Evolutionary conservation across 1,140 invertebrate genomes (phyloP), one percentile per base, ranked within the genome.

Genomic region (Carcinoscorpius rotundicauda): DNA sequence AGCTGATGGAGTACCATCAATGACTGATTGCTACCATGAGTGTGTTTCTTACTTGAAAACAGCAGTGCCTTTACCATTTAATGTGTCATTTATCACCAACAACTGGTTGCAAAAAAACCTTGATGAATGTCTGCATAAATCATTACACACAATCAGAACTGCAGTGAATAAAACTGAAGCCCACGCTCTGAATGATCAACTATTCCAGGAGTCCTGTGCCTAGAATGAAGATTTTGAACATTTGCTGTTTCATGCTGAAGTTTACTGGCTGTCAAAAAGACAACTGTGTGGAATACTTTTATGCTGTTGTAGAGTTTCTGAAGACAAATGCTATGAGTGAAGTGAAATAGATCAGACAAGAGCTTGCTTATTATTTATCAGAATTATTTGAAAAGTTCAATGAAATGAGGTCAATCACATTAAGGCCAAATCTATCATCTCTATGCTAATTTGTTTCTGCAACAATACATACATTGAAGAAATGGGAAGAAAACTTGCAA

Each of bases 1-100:
- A 66, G 74, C 71, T 57, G 73, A 76, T 73, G 73, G 70, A 60
- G 70, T 70, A 68, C 70, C 65, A 58, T 64, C 72, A 49, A 74
- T 73, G 71, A 61, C 68, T 62, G 63, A 66, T 64, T 57, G 73
- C 75, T 62, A 61, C 71, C 51, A 65, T 64, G 67, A 64, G 58
- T 74, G 75, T 62, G 60, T 72, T 51, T 66, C 64, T 48, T 68
- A 70, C 61, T 69, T 75, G 56, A 75, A 74, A 70, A 66, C 72
- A 56, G 61, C 66, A 10, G 64, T 51, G 63, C 65, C 9, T 51
- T 70, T 63, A 60, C 66, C 4, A 61, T 70, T 5, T 68, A 68
- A 60, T 69, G 65, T 57, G 63, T 68, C 9, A 66, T 71, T 52
- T 64, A 71, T 52, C 49, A 48, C 51, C 58, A 71, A 29, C 68